Evolutionary conservation across 2,113 vertebrate species (phyloP).

Genomic region (Diadophis punctatus): DNA sequence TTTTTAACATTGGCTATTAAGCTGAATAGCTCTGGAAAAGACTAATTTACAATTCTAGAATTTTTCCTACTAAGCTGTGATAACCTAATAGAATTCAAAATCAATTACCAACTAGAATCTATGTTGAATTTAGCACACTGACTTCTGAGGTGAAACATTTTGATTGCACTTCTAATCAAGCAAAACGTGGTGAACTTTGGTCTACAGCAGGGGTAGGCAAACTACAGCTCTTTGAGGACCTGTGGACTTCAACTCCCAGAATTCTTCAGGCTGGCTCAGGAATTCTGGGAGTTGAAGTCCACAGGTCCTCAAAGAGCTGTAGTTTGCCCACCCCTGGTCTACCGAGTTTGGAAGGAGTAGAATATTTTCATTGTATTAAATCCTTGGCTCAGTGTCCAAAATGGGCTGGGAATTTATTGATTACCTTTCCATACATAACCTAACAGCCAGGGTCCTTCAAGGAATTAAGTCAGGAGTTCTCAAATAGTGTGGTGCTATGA

Average conservation of each 20-base stretch:
- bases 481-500: neutral
- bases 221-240: too few relatives aligned
- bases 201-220: too few relatives aligned
- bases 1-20: neutral
- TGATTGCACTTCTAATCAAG: neutral
- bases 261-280: too few relatives aligned
- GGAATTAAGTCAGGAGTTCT: neutral
- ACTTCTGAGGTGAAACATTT: neutral
- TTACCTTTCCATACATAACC: neutral
- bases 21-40: neutral
- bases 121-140: neutral
- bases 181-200: neutral
- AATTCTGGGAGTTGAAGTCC: too few relatives aligned
- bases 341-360: neutral
- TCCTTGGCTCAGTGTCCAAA: neutral
- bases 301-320: too few relatives aligned
- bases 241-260: too few relatives aligned
- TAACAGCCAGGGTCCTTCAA: neutral
- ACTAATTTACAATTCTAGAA: neutral
- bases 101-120: neutral
- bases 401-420: neutral
- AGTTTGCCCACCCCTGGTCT: too few relatives aligned
- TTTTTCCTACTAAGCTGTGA: neutral
- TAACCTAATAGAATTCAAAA: neutral
- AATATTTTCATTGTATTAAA: neutral